Evolutionary conservation across 23 tunicate species (phyloP).

Genomic region (Trididemnum nubilum): DNA sequence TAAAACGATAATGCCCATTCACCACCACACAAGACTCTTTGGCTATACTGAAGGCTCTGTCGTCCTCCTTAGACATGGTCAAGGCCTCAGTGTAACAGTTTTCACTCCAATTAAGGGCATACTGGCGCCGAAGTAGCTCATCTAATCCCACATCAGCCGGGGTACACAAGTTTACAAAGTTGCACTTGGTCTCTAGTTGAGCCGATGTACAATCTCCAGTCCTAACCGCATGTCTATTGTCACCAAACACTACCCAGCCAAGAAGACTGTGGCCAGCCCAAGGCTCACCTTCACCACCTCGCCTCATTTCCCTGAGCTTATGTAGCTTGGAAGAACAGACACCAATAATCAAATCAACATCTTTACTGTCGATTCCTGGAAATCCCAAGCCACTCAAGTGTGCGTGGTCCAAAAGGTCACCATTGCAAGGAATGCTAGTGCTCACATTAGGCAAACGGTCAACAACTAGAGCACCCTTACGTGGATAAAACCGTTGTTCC

Average conservation of each 20-base stretch:
- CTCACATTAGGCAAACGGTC: background rate
- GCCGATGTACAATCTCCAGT: no score
- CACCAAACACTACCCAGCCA: background rate
- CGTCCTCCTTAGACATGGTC: background rate
- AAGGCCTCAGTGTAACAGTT: background rate
- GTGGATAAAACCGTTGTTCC: background rate
- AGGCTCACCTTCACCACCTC: background rate
- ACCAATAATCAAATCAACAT: background rate
- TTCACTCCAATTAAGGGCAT: no score
- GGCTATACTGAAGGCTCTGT: background rate
- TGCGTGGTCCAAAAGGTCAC: background rate
- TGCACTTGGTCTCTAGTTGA: background rate
- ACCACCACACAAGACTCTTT: background rate
- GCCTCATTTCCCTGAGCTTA: background rate
- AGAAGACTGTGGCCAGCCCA: background rate
- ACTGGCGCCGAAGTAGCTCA: no score
- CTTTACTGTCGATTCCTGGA: background rate
- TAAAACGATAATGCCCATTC: background rate
- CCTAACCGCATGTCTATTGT: background rate
- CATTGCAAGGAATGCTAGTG: background rate
- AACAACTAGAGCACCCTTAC: background rate
- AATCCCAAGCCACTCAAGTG: background rate
- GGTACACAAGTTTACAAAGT: background rate
- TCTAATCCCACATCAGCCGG: background rate
- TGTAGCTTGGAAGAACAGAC: background rate